These are phyloP conservation scores for Orchesella cincta DNA, from an alignment of 1,140 invertebrate species.

Conservation along the genomic window DNA sequence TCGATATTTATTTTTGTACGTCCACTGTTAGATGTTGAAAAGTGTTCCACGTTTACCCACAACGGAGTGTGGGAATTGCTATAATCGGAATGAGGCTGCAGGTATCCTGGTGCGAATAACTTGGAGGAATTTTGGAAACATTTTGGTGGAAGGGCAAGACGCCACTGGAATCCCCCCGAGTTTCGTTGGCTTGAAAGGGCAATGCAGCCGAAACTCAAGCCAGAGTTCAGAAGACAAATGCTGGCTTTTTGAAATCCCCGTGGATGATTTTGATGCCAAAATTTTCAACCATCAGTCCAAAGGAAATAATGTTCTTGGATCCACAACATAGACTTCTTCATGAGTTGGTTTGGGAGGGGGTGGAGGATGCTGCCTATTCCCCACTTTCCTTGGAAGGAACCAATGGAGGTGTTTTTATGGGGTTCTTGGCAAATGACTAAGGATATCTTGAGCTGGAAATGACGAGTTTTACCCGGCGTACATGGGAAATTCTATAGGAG, in stretches of 20 bases:
- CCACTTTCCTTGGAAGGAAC: conserved; percentile 9
- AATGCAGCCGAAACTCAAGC: neutral
- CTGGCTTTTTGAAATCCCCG: conserved; percentile 35
- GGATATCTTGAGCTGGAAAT: neutral
- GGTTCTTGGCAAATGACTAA: conserved; percentile 23
- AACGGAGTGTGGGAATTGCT: no score
- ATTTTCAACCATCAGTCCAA: conserved; percentile 62
- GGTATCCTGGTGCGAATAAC: neutral
- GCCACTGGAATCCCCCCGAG: neutral
- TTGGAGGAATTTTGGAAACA: neutral
- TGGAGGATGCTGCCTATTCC: conserved; percentile 57
- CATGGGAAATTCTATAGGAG: conserved; percentile 7
- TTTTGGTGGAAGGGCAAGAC: neutral
- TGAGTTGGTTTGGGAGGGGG: conserved; percentile 65
- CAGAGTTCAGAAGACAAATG: neutral
- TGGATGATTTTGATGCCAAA: conserved; percentile 59
- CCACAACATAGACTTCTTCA: conserved; percentile 65
- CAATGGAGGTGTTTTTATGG: conserved; percentile 38
- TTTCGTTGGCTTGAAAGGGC: neutral
- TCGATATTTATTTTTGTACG: neutral
- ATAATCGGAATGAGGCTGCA: conserved; percentile 14
- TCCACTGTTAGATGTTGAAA: no score
- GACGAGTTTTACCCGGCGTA: conserved; percentile 6
- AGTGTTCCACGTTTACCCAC: no score
- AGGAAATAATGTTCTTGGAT: conserved; percentile 65